Evolutionary conservation across 1,140 invertebrate species (phyloP), one percentile per base, ranked within the genome.

Genomic region (Drosophila ironensis): DNA sequence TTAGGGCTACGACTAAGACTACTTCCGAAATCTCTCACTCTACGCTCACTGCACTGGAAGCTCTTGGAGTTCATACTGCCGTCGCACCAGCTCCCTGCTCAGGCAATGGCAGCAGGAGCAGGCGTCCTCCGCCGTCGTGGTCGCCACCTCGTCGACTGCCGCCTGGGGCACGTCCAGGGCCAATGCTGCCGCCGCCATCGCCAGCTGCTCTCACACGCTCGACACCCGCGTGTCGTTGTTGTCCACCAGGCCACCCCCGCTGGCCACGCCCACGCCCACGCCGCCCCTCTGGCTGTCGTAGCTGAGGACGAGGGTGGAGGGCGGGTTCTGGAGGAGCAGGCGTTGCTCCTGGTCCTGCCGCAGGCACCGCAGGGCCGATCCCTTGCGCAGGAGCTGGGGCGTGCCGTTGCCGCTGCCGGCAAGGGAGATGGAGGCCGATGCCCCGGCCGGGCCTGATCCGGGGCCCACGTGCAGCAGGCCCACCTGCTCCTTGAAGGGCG

Each of bases 61-160:
- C 80, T 75, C 80, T 75, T 45, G 52, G 61, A 86, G 74, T 59
- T 47, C 80, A 66, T 74, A 50, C 38, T 77, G 77, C 66, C 78
- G 59, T 38, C 78, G 73, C 69, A 74, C 57, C 40, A 82, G 80
- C 27, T 82, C 73, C 74, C 72, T 76, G 78, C 78, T 84, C 54
- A 82, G 80, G 80, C 78, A 82, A 84, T 69, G 80, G 78, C 78
- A 82, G 73, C 78, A 82, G 69, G 80, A 71, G 54, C 78, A 82
- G 20, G 52, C 42, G 37, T 50, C 57, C 45, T 64, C 52, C 12
- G 52, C 17, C 25, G 47, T 53, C 35, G 71, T 33, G 48, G 51
- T 61, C 4, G 30, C 30, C 41, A 53, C 67, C 11, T 52, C 24
- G 9, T 40, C 40, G 28, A 22, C 54, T 22, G 28, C 40, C 17